Conservation (phyloP, 2,113 vertebrate genomes). For the Vireo altiloquus region DNA sequence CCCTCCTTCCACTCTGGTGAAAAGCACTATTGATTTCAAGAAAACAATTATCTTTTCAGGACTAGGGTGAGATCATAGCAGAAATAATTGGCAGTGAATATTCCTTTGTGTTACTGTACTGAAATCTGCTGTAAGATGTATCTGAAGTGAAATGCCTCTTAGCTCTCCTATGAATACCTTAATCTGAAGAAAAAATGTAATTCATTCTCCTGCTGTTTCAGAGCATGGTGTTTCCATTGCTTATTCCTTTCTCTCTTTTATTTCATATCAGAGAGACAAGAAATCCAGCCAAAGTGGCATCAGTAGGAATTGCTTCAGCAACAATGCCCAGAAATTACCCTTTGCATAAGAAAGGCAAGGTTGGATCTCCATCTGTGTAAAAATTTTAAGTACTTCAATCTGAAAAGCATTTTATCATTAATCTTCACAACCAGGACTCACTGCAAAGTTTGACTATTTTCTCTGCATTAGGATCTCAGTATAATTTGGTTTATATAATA, state of each 20-base stretch:
- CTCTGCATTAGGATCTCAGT: neutral
- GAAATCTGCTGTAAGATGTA: neutral
- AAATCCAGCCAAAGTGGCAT: neutral
- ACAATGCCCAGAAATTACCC: neutral
- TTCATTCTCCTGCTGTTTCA: neutral
- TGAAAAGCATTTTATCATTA: neutral
- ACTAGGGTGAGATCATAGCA: conserved; percentile 29
- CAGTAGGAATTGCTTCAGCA: neutral
- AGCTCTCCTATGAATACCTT: neutral
- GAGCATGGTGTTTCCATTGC: neutral
- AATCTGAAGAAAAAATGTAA: neutral
- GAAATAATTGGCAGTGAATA: conserved; percentile 33
- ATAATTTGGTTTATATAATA: neutral
- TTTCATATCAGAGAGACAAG: neutral
- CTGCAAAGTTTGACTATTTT: neutral
- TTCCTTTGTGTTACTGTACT: conserved; percentile 15
- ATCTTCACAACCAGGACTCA: neutral
- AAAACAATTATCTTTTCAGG: conserved; percentile 46
- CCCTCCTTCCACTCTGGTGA: neutral
- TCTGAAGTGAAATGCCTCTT: neutral
- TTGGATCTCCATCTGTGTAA: neutral
- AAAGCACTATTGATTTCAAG: conserved; percentile 35
- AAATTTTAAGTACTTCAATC: neutral
- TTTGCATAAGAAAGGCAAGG: neutral
- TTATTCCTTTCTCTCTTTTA: neutral